These are phyloP conservation scores for Macrophya alboannulata DNA, from an alignment of 2,888 invertebrate species.

Conservation along the genomic window DNA sequence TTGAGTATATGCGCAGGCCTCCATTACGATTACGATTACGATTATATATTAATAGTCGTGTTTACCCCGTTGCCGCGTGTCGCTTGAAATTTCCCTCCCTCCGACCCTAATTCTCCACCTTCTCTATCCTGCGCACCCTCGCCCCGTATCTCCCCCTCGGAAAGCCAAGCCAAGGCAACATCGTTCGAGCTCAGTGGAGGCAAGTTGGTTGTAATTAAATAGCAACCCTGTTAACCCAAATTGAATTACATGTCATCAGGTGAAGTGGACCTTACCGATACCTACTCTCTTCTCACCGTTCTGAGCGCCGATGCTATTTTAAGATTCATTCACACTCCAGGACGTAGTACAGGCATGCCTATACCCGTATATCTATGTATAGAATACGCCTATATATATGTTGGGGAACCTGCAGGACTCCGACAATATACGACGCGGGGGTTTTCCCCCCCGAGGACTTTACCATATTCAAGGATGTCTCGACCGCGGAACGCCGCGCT, in stretches of 20 bases:
- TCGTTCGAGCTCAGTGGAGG: conserved; percentile 35
- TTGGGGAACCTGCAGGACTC: background rate
- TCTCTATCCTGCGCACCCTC: background rate
- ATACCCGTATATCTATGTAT: too few relatives aligned
- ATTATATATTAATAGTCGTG: conserved; percentile 35
- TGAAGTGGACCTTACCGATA: conserved; percentile 37
- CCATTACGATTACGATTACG: conserved; percentile 23
- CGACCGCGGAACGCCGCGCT: conserved; percentile 9
- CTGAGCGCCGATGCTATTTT: conserved; percentile 14
- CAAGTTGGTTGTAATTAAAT: conserved; percentile 52
- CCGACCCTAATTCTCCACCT: background rate
- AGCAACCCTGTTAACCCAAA: conserved; percentile 56
- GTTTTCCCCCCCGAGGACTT: conserved; percentile 8
- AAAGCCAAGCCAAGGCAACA: conserved; percentile 23
- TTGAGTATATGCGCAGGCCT: background rate
- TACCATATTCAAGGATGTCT: conserved; percentile 35
- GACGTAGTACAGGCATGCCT: background rate
- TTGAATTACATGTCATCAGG: conserved; percentile 52
- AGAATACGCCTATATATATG: background rate
- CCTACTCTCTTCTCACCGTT: background rate
- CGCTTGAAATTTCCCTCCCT: background rate
- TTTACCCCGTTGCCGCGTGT: conserved; percentile 21
- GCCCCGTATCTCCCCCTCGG: background rate
- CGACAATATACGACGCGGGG: background rate
- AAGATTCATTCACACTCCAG: conserved; percentile 41